phyloP scores from a whole-genome alignment of 2,113 vertebrate species.

The Otocyon megalotis region DNA sequence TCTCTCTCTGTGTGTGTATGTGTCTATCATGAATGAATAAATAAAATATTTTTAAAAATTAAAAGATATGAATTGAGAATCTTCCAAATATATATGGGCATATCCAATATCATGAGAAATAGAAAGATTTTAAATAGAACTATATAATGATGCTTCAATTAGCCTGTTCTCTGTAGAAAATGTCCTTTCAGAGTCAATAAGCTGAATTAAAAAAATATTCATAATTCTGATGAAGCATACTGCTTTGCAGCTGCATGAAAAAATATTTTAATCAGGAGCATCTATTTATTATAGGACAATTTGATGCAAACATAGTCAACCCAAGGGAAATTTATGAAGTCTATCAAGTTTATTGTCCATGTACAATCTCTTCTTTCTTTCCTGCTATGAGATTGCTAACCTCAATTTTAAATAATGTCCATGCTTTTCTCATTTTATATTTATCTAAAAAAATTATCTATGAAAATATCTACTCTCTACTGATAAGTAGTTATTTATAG shows the following conservation, averaged over 20 bases:
- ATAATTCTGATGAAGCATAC: background rate
- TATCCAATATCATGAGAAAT: background rate
- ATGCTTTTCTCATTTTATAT: background rate
- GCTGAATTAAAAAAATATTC: background rate
- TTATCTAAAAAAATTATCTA: background rate
- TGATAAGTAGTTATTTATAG: background rate
- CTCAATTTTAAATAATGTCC: background rate
- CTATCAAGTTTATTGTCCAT: background rate
- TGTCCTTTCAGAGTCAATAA: background rate
- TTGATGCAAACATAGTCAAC: background rate
- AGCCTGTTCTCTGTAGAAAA: background rate
- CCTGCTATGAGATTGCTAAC: background rate
- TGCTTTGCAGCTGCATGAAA: background rate
- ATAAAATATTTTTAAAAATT: background rate
- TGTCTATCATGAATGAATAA: too few relatives aligned
- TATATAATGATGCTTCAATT: background rate
- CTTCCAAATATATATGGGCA: background rate
- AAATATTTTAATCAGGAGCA: constrained; percentile 41
- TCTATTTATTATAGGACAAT: background rate
- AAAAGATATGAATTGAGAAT: background rate
- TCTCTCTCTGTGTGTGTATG: too few relatives aligned
- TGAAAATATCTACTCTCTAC: too few relatives aligned
- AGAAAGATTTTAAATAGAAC: constrained; percentile 13
- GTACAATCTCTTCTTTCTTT: background rate
- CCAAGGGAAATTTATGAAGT: constrained; percentile 5